A percentile compares a stretch with the other conserved stretches of the same genome.
phyloP scores from a whole-genome alignment of 2,888 invertebrate species.

The Drosophila incognita region DNA sequence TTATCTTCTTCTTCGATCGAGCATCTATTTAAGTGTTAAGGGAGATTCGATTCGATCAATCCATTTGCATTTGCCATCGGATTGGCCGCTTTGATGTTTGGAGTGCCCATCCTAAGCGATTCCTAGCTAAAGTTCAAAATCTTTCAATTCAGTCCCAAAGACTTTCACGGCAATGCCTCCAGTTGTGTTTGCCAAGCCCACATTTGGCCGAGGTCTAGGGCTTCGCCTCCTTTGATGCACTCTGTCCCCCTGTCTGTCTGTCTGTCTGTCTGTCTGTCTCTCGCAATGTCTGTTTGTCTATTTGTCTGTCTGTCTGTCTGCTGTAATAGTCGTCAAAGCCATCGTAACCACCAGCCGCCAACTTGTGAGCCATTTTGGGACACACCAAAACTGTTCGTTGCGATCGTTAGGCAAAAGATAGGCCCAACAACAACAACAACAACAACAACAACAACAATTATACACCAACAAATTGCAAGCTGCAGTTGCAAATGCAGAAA shows the following conservation, averaged over 20 bases:
- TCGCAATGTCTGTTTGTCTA: neutral
- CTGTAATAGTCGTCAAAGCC: conserved; percentile 20
- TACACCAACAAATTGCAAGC: conserved; percentile 11
- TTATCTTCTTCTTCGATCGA: neutral
- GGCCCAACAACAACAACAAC: conserved; percentile 6
- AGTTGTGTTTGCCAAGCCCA: conserved; percentile 17
- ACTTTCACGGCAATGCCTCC: conserved; percentile 36
- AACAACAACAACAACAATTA: neutral
- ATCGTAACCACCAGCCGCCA: conserved; percentile 36
- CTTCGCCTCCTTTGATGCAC: conserved; percentile 28
- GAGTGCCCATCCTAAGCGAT: neutral
- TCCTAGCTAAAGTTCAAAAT: neutral
- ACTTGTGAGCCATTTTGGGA: conserved; percentile 36
- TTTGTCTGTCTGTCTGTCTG: neutral
- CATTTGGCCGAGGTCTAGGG: conserved; percentile 48
- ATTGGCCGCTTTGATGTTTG: neutral
- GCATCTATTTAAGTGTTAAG: neutral
- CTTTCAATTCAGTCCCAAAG: neutral
- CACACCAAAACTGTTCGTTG: conserved; percentile 31
- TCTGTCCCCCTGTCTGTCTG: neutral
- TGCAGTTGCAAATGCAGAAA: conserved; percentile 25
- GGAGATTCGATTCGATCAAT: neutral
- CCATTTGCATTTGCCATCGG: neutral
- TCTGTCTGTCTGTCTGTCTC: neutral
- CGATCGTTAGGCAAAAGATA: conserved; percentile 28